Conservation (phyloP, 2,888 invertebrate genomes). For the Blastobasis lacticolella region DNA sequence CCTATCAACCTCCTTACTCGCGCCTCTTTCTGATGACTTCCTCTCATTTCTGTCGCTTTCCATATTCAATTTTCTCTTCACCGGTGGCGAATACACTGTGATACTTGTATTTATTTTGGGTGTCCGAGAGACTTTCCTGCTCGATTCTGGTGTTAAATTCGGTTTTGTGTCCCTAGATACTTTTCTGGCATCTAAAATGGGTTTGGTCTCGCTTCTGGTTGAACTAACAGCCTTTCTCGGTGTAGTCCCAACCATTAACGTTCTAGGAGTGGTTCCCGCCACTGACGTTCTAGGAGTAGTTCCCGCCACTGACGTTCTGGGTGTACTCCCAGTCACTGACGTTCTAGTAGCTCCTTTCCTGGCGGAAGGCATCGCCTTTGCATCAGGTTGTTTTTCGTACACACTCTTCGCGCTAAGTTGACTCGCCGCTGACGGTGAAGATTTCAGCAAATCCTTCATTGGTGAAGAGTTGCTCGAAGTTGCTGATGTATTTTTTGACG, state of each 20-base stretch:
- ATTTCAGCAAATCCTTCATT: conserved; percentile 46
- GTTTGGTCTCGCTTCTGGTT: neutral
- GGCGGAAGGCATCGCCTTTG: neutral
- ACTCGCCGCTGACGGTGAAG: conserved; percentile 41
- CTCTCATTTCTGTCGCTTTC: conserved; percentile 9
- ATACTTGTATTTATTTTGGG: conserved; percentile 26
- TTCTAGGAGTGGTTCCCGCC: too few species aligned
- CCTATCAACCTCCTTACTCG: conserved; percentile 19
- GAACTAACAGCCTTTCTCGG: neutral
- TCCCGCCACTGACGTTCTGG: too few species aligned
- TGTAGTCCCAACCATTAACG: too few species aligned
- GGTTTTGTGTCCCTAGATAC: neutral
- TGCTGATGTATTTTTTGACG: conserved; percentile 36
- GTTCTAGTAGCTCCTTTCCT: neutral
- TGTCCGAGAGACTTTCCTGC: neutral
- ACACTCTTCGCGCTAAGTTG: conserved; percentile 17
- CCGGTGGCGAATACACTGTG: conserved; percentile 50
- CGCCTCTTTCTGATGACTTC: conserved; percentile 1
- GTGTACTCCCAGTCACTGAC: too few species aligned
- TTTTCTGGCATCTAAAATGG: too few species aligned
- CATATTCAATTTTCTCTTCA: conserved; percentile 31
- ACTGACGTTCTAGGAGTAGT: too few species aligned
- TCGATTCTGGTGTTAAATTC: neutral
- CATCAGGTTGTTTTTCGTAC: conserved; percentile 6
- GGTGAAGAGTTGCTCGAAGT: conserved; percentile 33